Base-by-base conservation (phyloP, 2,797 vertebrate species). In the Acanthornis magna region DNA sequence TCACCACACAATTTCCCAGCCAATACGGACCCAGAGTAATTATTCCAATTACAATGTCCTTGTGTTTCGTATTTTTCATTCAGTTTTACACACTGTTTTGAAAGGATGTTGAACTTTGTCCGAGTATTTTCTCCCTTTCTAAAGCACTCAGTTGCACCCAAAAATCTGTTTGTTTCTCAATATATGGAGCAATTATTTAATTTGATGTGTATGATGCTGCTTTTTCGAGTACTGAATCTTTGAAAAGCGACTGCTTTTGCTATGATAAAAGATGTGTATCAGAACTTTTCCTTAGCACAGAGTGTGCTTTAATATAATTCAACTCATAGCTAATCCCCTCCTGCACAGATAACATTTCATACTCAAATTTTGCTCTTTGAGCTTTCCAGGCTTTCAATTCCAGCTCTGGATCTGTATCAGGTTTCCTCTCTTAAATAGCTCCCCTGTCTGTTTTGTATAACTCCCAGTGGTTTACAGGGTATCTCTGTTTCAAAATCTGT, bases 371-470 rank as follows among this genome's bases (percentile, higher is more conserved):
- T 95, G 76, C 89, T 94, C 96, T 95, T 94, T 91, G 92, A 97
- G 83, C 90, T 95, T 96, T 95, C 90, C 83, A 93, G 83, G 63
- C 78, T 95, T 96, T 88, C 95, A 91, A 7, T 95, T 95, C 79
- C 89, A 96, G 87, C 13, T 5, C 91, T 96, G 60, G 81, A 92
- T 96, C 92, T 91, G 7, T 93, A 89, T 97, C 85, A 89, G 78
- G 68, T 96, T 96, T 94, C 94, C 94, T 83, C 53, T 71, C 76
- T 97, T 90, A 91, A 77, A 93, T 92, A 97, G 88, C 85, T 93
- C 71, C 81, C 78, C 58, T 96, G 78, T 96, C 96, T 97, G 92
- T 89, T 97, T 97, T 97, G 57, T 96, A 93, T 95, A 96, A 97
- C 80, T 96, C 96, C 80, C 95, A 95, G 5, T 71, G 57, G 67